Base-by-base conservation (phyloP, 2,113 vertebrate species). In the Bettongia penicillata region DNA sequence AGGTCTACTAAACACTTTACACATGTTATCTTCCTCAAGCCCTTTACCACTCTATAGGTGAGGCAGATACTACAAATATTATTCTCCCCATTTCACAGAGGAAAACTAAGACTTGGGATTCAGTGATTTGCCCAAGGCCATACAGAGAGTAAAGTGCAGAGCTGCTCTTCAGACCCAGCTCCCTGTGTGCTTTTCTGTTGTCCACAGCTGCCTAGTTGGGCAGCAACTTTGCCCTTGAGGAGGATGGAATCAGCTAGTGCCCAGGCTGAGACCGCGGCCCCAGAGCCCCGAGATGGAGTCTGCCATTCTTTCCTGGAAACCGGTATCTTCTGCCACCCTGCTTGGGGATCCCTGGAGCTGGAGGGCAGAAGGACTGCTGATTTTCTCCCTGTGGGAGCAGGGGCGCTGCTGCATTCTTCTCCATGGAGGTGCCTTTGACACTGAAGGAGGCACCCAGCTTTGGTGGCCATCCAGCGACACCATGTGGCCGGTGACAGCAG, bases 391-490 rank as follows among this genome's bases (percentile, higher is more conserved):
- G 25, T 26, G 8, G 8, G 2, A 10, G 3, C 61, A 37, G 31
- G 11, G 31, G 3, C 5, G 14, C 7, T 19, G 57, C 37, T 77
- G 37, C 37, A 16, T n/a, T n/a, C 28, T 37, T n/a, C 12, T 4
- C 61, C 37, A n/a, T 19, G 24, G 55, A 28, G 8, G 55, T 26
- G 28, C 61, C 12, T 37, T 8, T 3, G 0, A 0, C 0, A 3
- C 61, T 16, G 14, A 16, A n/a, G 68, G 68, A n/a, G 23, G 5
- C 0, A 0, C 19, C 68, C 3, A 23, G n/a, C 68, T 84, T 43
- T 84, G 68, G 37, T 77, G 11, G 14, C 12, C 61, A n/a, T n/a
- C 14, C 31, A 77, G n/a, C 6, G n/a, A 31, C 68, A 8, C 37
- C 68, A 0, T 84, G 68, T 43, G 68, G 37, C 68, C 37, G 2